Evolutionary conservation across 2,797 vertebrate genomes (phyloP), one percentile per base, ranked within the genome.

Genomic region (Sebastes melanostomus): DNA sequence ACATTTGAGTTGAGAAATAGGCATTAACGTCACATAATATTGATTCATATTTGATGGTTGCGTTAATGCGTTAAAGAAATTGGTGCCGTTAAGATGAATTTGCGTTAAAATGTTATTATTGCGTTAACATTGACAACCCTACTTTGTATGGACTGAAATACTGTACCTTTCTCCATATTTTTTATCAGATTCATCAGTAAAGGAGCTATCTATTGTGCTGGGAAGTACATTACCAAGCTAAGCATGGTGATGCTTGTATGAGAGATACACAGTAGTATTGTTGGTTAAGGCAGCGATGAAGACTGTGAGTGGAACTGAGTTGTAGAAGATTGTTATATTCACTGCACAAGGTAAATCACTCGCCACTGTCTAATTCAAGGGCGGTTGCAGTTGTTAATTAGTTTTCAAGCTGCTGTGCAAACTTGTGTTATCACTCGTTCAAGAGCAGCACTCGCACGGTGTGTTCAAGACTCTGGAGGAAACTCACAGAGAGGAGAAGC

Each of bases 381-480:
- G 29, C 55, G 71, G 11, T 24, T 52, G 71, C 58, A 25, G 60
- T 20, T 63, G 62, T 65, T 75, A 81, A 83, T 82, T 55, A 30
- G 32, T 73, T 81, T 81, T 66, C 54, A 50, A 71, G 66, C 67
- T 72, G 77, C 65, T 54, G 58, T 58, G 42, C 62, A 79, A 80
- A 86, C 62, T 24, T 11, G 5, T 65, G 69, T 68, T 75, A 72
- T 84, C 46, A 66, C 65, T 75, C 58, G 50, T 86, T 69, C 27
- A 70, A 80, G 59, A 84, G 81, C 42, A 32, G 32, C 75, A 69
- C 60, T 70, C 20, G 29, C 36, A 8, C 10, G 8, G 24, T 20
- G 9, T 58, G 50, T 58, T 60, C 22, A 63, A 66, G 73, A 75
- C 63, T 78, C 68, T 16, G 34, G 61, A 42, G 52, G 38, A 65